A percentile compares a stretch with the other conserved stretches of the same genome.
Conservation (phyloP, 2,888 invertebrate species). For the Crepidodera aurea region DNA sequence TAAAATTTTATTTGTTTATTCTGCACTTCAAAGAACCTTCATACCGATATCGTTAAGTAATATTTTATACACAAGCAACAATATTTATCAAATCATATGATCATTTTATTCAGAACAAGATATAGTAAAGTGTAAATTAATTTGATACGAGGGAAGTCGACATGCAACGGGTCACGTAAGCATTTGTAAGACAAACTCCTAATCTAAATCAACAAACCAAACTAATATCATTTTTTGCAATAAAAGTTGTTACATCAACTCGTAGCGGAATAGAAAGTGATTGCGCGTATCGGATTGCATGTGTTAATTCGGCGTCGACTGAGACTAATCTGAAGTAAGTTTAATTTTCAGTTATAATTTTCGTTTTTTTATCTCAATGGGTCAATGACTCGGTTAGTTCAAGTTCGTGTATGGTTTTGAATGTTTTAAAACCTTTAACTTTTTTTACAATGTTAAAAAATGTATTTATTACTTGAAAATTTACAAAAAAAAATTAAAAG, state of each 20-base stretch:
- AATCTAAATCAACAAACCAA: conserved; percentile 25
- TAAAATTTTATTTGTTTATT: background rate
- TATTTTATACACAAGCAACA: too few species aligned
- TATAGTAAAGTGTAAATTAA: background rate
- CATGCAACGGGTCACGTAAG: conserved; percentile 52
- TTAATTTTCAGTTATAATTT: conserved; percentile 5
- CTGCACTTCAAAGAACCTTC: too few species aligned
- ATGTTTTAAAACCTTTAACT: background rate
- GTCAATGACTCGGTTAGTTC: conserved; percentile 12
- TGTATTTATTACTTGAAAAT: too few species aligned
- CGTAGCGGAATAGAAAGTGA: background rate
- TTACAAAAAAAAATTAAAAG: too few species aligned
- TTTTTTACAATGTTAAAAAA: too few species aligned
- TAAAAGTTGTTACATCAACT: conserved; percentile 20
- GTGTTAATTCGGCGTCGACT: background rate
- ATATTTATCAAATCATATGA: background rate
- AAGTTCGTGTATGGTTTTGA: conserved; percentile 1
- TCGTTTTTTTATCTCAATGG: conserved; percentile 21
- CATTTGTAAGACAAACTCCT: conserved; percentile 36
- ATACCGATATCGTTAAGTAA: too few species aligned
- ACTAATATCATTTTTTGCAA: conserved; percentile 45
- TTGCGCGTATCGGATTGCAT: conserved; percentile 1
- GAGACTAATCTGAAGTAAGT: background rate
- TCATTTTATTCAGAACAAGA: background rate
- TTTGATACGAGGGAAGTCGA: conserved; percentile 9